A percentile compares a stretch with the other conserved stretches of the same genome.
Evolutionary conservation across 1,140 invertebrate species (phyloP).

Genomic region (Littorina saxatilis): DNA sequence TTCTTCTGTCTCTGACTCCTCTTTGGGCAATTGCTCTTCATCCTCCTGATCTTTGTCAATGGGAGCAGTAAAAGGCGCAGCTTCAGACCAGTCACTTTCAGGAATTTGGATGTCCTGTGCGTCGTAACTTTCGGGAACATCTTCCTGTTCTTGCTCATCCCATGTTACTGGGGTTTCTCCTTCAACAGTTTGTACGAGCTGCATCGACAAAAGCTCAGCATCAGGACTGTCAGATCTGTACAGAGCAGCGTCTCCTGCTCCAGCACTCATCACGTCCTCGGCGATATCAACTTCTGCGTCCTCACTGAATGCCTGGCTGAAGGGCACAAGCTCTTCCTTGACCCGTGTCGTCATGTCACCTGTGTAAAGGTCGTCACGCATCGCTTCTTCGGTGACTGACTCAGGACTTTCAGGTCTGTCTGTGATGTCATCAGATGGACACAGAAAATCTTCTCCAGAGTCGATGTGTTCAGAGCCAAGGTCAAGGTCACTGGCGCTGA

Average conservation of each 20-base stretch:
- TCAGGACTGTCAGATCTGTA: neutral
- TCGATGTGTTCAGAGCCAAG: too few species aligned
- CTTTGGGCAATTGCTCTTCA: neutral
- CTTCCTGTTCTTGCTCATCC: neutral
- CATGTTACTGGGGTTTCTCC: neutral
- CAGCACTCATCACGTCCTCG: neutral
- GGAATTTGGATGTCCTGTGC: neutral
- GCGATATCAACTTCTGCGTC: constrained; percentile 6
- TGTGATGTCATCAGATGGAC: neutral
- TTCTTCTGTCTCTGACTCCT: neutral
- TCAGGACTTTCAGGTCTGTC: neutral
- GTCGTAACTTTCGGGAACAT: neutral
- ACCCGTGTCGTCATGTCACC: neutral
- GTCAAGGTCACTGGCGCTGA: too few species aligned
- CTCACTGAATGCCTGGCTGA: neutral
- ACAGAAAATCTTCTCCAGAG: too few species aligned
- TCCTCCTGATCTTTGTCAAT: neutral
- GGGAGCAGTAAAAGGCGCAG: neutral
- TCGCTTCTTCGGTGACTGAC: neutral
- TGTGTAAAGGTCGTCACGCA: neutral
- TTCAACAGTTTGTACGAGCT: too few species aligned
- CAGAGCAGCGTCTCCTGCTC: neutral
- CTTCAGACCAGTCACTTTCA: neutral
- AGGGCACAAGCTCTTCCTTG: neutral
- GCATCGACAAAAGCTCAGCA: too few species aligned